phyloP scores from a whole-genome alignment of 2,113 vertebrate species.

The Lophotis ruficrista region DNA sequence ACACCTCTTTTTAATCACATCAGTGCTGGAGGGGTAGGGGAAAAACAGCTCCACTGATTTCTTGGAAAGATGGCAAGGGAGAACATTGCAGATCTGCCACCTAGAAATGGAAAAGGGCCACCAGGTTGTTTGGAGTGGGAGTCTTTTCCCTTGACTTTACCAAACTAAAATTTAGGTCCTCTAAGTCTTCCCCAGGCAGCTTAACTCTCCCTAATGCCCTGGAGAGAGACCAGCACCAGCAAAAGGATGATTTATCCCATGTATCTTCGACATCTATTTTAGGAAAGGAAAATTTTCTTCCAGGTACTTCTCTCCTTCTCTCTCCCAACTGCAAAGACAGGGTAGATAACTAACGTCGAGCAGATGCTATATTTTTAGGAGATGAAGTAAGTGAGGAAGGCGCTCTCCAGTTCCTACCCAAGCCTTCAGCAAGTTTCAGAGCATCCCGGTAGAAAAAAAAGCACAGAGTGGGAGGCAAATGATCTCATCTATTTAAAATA shows the following conservation, averaged over 20 bases:
- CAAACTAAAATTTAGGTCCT: not conserved
- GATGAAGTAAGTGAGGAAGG: not conserved
- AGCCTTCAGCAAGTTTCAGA: not conserved
- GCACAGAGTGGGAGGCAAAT: not conserved
- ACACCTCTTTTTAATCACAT: accelerated
- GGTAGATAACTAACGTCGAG: accelerated
- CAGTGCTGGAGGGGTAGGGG: not conserved
- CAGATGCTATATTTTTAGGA: not conserved
- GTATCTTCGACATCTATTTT: not conserved
- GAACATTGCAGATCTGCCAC: not conserved
- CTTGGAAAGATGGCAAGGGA: accelerated
- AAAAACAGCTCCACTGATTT: not conserved
- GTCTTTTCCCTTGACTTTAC: not conserved
- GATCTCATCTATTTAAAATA: not conserved
- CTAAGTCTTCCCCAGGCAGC: not conserved
- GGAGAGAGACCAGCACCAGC: not conserved
- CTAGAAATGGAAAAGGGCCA: not conserved
- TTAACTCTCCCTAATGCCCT: not conserved
- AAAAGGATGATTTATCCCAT: not conserved
- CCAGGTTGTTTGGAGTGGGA: not conserved
- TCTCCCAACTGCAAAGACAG: not conserved
- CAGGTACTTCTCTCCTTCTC: not conserved
- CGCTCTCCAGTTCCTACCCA: not conserved
- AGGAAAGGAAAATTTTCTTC: not conserved
- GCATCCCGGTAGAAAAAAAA: not conserved